Evolutionary conservation across 2,888 invertebrate species (phyloP), one percentile per base, ranked within the genome.

Genomic region (Tetrapedia diversipes): DNA sequence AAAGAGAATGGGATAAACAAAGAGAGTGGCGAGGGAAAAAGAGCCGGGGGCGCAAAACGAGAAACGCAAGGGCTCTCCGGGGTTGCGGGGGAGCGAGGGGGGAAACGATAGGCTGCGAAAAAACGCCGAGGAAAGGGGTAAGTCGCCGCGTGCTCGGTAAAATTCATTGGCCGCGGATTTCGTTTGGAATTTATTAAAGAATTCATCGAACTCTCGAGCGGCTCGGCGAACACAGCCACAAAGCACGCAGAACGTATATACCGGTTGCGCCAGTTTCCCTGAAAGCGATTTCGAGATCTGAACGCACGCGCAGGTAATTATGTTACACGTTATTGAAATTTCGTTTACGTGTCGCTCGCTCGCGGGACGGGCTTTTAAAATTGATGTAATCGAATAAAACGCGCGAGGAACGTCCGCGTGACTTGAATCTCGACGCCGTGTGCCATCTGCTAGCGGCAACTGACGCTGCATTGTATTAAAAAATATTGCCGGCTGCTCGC

Each of bases 371-470:
- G 27, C 51, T n/a, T 75, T 75, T 51, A 51, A 64, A 75, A 74
- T 74, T 75, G 64, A 64, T 57, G 76, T 75, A 74, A 74, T 74
- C 65, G 73, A 75, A 74, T 74, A 63, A 74, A 74, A 74, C 51
- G 47, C 64, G 73, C 73, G 56, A 47, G 47, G 43, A 51, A 64
- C 56, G 75, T 75, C 29, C 51, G 63, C 76, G 73, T 75, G 73
- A 74, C 76, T 64, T 16, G 64, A 74, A 75, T 74, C 49, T n/a
- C 51, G 47, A 63, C 34, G 49, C 24, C 1, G 34, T 32, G 75
- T 63, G 29, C 64, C 75, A 37, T 70, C 70, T 70, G 70, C 11
- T 68, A 47, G 69, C 56, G 69, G 56, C 70, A 70, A 70, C 68
- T 68, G 69, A 49, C 70, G 69, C 70, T 41, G 54, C 47, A 41